phyloP scores from a whole-genome alignment of 2,888 invertebrate species.

The Drosophila putrida region DNA sequence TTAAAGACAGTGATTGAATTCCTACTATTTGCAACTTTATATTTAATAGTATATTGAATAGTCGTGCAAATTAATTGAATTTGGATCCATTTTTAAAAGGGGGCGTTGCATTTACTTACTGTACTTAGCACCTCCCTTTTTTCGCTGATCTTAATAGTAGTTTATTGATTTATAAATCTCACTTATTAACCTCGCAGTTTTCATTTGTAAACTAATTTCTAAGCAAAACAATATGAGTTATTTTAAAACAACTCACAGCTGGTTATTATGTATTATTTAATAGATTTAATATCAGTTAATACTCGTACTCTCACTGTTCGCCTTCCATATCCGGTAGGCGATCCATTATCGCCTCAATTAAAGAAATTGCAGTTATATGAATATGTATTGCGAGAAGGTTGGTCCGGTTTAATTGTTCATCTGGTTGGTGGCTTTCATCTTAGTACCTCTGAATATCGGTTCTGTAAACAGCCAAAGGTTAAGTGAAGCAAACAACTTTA shows the following conservation, averaged over 20 bases:
- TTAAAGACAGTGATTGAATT: conserved; percentile 1
- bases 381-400: conserved; percentile 38
- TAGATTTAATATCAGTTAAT: conserved; percentile 17
- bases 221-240: conserved; percentile 7
- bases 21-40: no score
- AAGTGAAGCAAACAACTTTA: conserved; percentile 10
- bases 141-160: conserved; percentile 10
- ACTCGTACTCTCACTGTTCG: conserved; percentile 42
- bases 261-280: conserved; percentile 41
- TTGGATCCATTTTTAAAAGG: not conserved
- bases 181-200: conserved; percentile 12
- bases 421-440: not conserved
- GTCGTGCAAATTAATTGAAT: not conserved
- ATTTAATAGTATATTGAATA: not conserved
- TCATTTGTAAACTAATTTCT: conserved; percentile 20
- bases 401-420: conserved; percentile 14
- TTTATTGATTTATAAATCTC: conserved; percentile 28
- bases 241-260: conserved; percentile 40
- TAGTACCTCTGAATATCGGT: not conserved
- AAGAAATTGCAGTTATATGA: conserved; percentile 34
- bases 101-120: conserved; percentile 8
- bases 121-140: conserved; percentile 18
- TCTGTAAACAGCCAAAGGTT: conserved; percentile 26
- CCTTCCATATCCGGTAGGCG: conserved; percentile 51
- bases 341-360: conserved; percentile 45